These are phyloP conservation scores for Paedocypris sp. DNA, from an alignment of 2,113 vertebrate genomes.

Conservation along the genomic window DNA sequence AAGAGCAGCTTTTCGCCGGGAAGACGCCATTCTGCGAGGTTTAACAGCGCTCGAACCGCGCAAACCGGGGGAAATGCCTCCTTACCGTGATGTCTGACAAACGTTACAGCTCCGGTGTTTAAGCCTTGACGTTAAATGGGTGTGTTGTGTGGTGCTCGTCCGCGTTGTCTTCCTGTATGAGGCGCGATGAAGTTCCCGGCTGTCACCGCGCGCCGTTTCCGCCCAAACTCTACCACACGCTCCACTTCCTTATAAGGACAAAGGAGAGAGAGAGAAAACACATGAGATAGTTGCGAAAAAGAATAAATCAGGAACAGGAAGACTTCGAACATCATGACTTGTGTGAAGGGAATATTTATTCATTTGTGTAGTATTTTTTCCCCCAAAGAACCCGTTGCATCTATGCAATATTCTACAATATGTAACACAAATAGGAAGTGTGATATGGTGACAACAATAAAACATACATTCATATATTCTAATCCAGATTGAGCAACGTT, in stretches of 20 bases:
- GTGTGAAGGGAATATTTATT: too few species aligned
- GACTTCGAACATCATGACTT: not conserved
- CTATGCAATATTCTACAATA: too few species aligned
- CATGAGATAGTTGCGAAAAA: constrained; percentile 17
- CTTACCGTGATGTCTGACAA: constrained; percentile 26
- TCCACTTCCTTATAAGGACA: constrained; percentile 67
- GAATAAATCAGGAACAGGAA: constrained; percentile 11
- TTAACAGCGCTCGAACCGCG: not conserved
- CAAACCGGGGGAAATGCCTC: not conserved
- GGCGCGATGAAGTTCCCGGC: constrained; percentile 50
- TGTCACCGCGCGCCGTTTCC: constrained; percentile 57
- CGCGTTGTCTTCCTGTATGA: constrained; percentile 48
- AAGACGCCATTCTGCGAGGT: not conserved
- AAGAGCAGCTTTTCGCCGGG: not conserved
- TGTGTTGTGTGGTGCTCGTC: constrained; percentile 33
- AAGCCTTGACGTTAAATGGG: constrained; percentile 16
- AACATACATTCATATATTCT: too few species aligned
- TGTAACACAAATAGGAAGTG: too few species aligned
- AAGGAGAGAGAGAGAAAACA: constrained; percentile 37
- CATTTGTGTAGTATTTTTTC: not conserved
- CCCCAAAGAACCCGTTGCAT: too few species aligned
- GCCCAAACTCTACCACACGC: constrained; percentile 47
- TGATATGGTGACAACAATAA: too few species aligned
- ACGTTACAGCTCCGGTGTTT: not conserved
- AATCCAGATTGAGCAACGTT: too few species aligned